A percentile compares a stretch with the other conserved stretches of the same genome.
phyloP scores from a whole-genome alignment of 37 sponge, comb jelly and placozoan species.

The Chondrilla cf. caribensis region DNA sequence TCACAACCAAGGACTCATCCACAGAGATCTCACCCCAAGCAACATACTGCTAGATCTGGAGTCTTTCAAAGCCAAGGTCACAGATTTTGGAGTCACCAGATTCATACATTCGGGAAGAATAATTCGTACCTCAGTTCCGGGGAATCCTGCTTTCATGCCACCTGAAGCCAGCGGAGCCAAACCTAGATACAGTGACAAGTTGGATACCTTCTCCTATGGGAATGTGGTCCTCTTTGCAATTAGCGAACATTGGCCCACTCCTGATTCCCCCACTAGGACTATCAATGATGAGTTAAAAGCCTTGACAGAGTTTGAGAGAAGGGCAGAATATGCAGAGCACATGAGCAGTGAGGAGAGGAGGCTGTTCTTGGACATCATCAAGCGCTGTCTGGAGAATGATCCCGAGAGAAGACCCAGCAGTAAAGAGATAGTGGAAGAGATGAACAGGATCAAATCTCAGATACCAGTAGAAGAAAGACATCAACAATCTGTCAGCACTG shows the following conservation, averaged over 20 bases:
- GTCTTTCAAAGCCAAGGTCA: slow-evolving; percentile 17
- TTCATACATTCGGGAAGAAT: not conserved
- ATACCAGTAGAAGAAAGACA: not conserved
- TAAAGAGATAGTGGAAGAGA: not conserved
- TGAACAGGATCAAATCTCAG: not conserved
- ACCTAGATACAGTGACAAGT: not conserved
- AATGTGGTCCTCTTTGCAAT: not conserved
- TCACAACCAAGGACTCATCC: slow-evolving; percentile 1
- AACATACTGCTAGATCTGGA: not conserved
- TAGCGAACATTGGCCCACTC: slow-evolving; percentile 1
- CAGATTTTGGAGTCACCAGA: slow-evolving; percentile 5
- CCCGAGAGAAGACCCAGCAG: slow-evolving; percentile 5
- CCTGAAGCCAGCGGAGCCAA: not conserved
- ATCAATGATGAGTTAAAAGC: not conserved
- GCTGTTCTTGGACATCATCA: not conserved
- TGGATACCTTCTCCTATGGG: slow-evolving; percentile 19
- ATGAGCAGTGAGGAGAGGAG: not conserved
- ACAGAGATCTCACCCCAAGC: slow-evolving; percentile 19
- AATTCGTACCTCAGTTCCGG: not conserved
- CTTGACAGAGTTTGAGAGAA: slow-evolving; percentile 17
- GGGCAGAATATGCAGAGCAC: not conserved
- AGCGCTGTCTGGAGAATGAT: not conserved
- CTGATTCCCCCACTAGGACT: not conserved
- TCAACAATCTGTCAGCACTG: too few relatives aligned
- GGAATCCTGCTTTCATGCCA: slow-evolving; percentile 17